Percentiles rank a stretch among this genome's conserved stretches.
Evolutionary conservation across 2,797 vertebrate species (phyloP).

Genomic region (Tiaroga cobitis): DNA sequence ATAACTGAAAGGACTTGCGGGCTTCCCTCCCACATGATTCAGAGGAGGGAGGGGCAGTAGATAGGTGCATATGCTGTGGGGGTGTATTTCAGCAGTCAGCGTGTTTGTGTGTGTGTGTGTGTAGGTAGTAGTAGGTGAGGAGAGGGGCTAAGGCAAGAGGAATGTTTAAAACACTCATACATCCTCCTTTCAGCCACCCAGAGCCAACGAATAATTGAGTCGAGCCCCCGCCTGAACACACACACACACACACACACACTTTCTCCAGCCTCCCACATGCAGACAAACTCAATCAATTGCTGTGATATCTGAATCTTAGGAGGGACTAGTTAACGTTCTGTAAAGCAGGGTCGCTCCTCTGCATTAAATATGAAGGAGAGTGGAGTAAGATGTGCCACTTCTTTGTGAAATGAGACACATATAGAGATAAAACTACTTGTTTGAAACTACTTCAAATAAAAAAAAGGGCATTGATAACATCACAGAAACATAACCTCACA

Average conservation of each 20-base stretch:
- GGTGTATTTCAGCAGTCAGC: conserved; percentile 48
- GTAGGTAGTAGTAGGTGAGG: conserved; percentile 44
- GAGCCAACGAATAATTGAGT: conserved; percentile 60
- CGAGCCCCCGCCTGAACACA: conserved; percentile 52
- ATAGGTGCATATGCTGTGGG: conserved; percentile 63
- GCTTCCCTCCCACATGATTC: conserved; percentile 66
- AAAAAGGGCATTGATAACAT: background rate
- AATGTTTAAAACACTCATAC: conserved; percentile 60
- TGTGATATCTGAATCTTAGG: conserved; percentile 12
- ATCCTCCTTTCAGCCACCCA: conserved; percentile 58
- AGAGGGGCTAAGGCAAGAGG: conserved; percentile 38
- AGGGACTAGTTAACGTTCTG: background rate
- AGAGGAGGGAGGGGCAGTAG: conserved; percentile 45
- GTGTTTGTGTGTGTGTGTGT: conserved; percentile 45
- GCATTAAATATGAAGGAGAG: background rate
- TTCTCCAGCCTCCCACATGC: conserved; percentile 18
- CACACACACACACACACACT: conserved; percentile 37
- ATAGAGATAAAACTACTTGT: background rate
- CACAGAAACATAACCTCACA: background rate
- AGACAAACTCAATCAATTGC: conserved; percentile 23
- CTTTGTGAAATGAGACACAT: background rate
- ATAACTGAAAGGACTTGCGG: conserved; percentile 60
- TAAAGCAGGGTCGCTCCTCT: background rate
- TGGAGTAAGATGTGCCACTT: background rate
- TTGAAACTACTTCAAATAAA: background rate